Percentiles rank a stretch among this genome's conserved stretches.
These are phyloP conservation scores for Anastatus disparis DNA, from an alignment of 1,140 invertebrate genomes.

Conservation along the genomic window DNA sequence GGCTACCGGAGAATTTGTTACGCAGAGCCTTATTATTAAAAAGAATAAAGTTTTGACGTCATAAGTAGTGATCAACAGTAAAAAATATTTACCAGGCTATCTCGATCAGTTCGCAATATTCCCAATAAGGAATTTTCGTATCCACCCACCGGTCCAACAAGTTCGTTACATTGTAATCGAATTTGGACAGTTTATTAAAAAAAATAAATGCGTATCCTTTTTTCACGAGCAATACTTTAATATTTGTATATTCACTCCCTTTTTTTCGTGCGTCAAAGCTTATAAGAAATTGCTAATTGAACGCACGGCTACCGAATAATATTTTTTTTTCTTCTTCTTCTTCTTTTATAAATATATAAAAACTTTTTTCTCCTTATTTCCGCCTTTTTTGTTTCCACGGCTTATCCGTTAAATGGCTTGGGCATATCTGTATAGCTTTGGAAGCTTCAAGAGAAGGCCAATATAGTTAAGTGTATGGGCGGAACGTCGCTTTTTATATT, in stretches of 20 bases:
- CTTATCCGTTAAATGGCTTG: not conserved
- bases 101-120: too few relatives aligned
- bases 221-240: not conserved
- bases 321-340: not conserved
- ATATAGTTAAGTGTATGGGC: conserved; percentile 27
- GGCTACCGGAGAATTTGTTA: not conserved
- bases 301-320: conserved; percentile 27
- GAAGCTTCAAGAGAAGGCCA: not conserved
- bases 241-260: not conserved
- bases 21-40: not conserved
- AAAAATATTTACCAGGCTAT: too few relatives aligned
- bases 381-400: not conserved
- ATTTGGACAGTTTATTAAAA: conserved; percentile 31
- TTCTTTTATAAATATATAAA: not conserved
- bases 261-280: not conserved
- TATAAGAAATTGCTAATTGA: conserved; percentile 38
- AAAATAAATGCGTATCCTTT: too few relatives aligned
- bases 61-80: too few relatives aligned
- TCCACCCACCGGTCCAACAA: not conserved
- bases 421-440: not conserved
- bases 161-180: conserved; percentile 23
- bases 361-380: not conserved
- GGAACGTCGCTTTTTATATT: conserved; percentile 17
- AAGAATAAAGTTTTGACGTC: too few relatives aligned
- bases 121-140: not conserved